Evolutionary conservation across 2,888 invertebrate species (phyloP), one percentile per base, ranked within the genome.

Genomic region (Diaprepes abbreviatus): DNA sequence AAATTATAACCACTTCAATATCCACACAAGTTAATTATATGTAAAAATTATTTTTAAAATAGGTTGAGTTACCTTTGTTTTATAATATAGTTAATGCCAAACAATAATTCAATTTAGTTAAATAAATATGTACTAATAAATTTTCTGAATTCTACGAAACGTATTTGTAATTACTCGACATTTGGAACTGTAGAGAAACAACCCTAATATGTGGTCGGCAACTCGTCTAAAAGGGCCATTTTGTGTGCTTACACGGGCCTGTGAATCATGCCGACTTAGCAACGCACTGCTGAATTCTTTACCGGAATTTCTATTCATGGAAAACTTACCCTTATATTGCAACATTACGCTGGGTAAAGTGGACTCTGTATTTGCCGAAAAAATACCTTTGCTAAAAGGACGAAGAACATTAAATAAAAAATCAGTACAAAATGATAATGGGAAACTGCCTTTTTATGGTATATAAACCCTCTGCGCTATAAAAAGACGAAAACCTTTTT

Each of bases 201-300:
- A 50, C 50, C 62, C 50, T 62, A 38, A 62, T 52, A 36, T 52
- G 52, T 52, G 62, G 62, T 62, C 50, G 21, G 24, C 16, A 45
- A 62, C 62, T 52, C 24, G 21, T 38, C 38, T 52, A 62, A 62
- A 62, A 62, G 38, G 62, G 21, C 62, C 40, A 62, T 62, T 62
- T 62, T 62, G 38, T 50, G 62, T 62, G 62, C 62, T 62, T 52
- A 62, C 38, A 48, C 21, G 52, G 52, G 21, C 38, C 45, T 52
- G 50, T 62, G 52, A 62, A 52, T 62, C 50, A 38, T 52, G 35
- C 35, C 45, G 36, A 50, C 52, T 62, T 52, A 50, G 48, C 43
- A 19, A 43, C 43, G 48, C 21, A 38, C n/a, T 24, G 38, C 16
- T 35, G 54, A 38, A 24, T 38, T 19, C 38, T 57, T 57, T 36